phyloP scores from a whole-genome alignment of 2,888 invertebrate species.

The Nymphalis c-album region DNA sequence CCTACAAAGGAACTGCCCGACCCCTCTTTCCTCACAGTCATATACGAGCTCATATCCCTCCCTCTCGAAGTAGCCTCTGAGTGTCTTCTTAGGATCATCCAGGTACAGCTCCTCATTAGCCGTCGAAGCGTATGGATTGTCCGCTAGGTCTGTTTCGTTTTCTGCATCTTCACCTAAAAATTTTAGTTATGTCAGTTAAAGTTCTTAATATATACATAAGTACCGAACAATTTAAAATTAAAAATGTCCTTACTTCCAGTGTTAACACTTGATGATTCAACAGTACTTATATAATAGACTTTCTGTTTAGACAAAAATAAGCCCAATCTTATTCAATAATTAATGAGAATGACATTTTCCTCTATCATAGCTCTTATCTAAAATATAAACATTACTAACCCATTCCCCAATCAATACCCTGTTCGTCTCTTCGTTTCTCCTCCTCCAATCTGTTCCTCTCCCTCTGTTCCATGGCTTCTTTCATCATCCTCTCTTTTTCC shows the following conservation, averaged over 20 bases:
- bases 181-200: no score
- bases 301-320: no score
- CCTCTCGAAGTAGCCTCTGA: conserved; percentile 96
- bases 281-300: no score
- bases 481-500: conserved; percentile 70
- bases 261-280: no score
- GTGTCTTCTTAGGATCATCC: conserved; percentile 96
- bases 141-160: conserved; percentile 89
- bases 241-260: no score
- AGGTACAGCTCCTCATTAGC: conserved; percentile 94
- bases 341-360: no score
- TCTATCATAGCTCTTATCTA: no score
- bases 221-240: no score
- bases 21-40: conserved; percentile 91
- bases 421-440: conserved; percentile 81
- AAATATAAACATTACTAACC: conserved; percentile 62
- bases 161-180: conserved; percentile 89
- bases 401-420: conserved; percentile 97
- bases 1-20: conserved; percentile 93
- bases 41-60: conserved; percentile 94
- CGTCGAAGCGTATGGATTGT: conserved; percentile 91
- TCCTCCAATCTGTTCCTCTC: conserved; percentile 71
- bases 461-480: conserved; percentile 69
- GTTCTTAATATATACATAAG: no score
- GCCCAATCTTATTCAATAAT: no score